phyloP scores from a whole-genome alignment of 37 sponge, comb jelly and placozoan species.

The Amphimedon queenslandica region DNA sequence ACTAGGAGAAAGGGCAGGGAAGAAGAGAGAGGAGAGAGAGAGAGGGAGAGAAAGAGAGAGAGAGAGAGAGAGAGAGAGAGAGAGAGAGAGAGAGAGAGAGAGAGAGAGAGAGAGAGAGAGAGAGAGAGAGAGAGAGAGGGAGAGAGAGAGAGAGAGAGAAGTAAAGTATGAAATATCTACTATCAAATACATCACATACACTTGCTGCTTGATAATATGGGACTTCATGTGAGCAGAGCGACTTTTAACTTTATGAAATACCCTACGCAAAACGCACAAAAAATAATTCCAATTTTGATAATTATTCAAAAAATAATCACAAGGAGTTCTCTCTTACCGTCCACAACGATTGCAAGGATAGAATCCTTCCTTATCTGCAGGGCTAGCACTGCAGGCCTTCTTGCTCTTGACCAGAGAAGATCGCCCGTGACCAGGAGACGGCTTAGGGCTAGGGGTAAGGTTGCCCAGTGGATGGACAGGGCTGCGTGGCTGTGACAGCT shows the following conservation, averaged over 20 bases:
- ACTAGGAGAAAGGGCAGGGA: no score
- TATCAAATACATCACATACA: no score
- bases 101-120: no score
- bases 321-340: slow-evolving; percentile 25
- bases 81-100: no score
- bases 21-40: no score
- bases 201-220: slow-evolving; percentile 58
- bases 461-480: slow-evolving; percentile 14
- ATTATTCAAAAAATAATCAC: background rate
- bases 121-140: no score
- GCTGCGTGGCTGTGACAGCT: slow-evolving; percentile 39
- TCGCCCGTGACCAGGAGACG: slow-evolving; percentile 39
- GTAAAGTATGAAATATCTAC: no score
- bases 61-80: no score
- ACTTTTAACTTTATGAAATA: slow-evolving; percentile 89
- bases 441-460: slow-evolving; percentile 55
- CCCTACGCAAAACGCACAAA: slow-evolving; percentile 36
- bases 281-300: background rate
- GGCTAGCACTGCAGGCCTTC: slow-evolving; percentile 59
- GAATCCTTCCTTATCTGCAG: slow-evolving; percentile 64
- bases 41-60: no score
- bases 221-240: slow-evolving; percentile 97
- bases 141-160: no score
- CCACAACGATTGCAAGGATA: slow-evolving; percentile 79
- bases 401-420: slow-evolving; percentile 22